phyloP scores from a whole-genome alignment of 2,113 vertebrate species.

The Heterocephalus glaber region DNA sequence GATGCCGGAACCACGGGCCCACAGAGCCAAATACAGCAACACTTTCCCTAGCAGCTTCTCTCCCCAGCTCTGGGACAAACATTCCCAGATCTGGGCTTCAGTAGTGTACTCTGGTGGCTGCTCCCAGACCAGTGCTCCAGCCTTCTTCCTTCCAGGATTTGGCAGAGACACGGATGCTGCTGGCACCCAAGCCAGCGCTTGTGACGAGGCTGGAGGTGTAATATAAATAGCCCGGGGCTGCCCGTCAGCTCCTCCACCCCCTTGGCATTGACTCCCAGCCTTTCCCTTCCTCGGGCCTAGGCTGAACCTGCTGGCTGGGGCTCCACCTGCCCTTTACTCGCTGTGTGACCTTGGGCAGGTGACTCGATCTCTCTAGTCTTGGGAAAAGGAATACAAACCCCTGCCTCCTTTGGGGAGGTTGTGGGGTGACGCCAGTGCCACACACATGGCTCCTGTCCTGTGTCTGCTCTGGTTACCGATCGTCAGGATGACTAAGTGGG shows the following conservation, averaged over 20 bases:
- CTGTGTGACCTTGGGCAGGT: slow-evolving; percentile 1
- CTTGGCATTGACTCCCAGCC: neutral
- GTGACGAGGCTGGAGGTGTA: neutral
- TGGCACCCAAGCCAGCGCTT: neutral
- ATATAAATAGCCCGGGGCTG: neutral
- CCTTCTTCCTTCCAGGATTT: slow-evolving; percentile 47
- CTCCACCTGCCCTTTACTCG: neutral
- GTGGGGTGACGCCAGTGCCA: neutral
- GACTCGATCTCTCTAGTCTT: neutral
- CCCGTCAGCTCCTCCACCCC: neutral
- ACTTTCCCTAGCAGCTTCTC: too few relatives aligned
- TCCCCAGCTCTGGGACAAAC: neutral
- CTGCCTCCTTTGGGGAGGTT: neutral
- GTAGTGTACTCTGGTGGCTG: neutral
- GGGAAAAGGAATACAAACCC: neutral
- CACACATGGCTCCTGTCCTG: neutral
- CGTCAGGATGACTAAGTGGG: neutral
- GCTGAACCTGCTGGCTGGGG: neutral
- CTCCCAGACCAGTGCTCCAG: neutral
- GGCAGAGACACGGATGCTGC: slow-evolving; percentile 18
- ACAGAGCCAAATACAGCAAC: rapidly evolving
- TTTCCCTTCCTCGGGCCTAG: neutral
- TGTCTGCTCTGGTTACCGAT: neutral
- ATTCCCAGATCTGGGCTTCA: rapidly evolving
- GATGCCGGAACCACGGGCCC: too few relatives aligned